Base-by-base conservation (phyloP, 2,888 invertebrate genomes). In the Macrophya alboannulata region DNA sequence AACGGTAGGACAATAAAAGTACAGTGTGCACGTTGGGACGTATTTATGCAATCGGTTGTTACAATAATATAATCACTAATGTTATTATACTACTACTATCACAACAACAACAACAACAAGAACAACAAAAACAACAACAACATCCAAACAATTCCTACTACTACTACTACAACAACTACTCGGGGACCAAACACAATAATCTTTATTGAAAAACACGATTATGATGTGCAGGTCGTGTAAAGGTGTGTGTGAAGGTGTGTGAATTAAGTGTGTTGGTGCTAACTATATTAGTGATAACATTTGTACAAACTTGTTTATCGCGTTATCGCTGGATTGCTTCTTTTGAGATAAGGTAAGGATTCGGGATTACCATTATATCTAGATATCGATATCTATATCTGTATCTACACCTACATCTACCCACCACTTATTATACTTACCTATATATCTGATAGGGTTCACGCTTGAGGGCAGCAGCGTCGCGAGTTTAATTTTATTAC, bases 201-300 rank as follows among this genome's bases (percentile, higher is more conserved):
- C 31, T 68, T 37, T 37, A 37, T 68, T 8, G 68, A 43, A 74
- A 21, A 74, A 77, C 45, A 48, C 74, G 74, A 68, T 68, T 68
- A 68, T 90, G 86, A 93, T 93, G 93, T 31, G 31, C 31, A 93
- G 93, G 68, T 51, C 83, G 83, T 83, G 83, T 12, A 40, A 43
- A 81, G 31, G 92, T 91, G 93, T 93, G 72, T 74, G 72, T 74
- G 31, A 31, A 31, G 31, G 72, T 74, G 72, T 74, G 72, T 74
- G 72, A 74, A 68, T 25, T 93, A 40, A 40, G 25, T 81, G 93
- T 91, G 88, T 90, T 92, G 92, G 92, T 93, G 93, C 90, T 92
- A 91, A 92, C n/a, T 59, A 76, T 31, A 31, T 45, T 83, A 37
- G 68, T 83, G 68, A 40, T 68, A 68, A 68, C 68, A 74, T 77